These are phyloP conservation scores for Ecliptopera silaceata DNA, from an alignment of 2,888 invertebrate species.

Conservation along the genomic window DNA sequence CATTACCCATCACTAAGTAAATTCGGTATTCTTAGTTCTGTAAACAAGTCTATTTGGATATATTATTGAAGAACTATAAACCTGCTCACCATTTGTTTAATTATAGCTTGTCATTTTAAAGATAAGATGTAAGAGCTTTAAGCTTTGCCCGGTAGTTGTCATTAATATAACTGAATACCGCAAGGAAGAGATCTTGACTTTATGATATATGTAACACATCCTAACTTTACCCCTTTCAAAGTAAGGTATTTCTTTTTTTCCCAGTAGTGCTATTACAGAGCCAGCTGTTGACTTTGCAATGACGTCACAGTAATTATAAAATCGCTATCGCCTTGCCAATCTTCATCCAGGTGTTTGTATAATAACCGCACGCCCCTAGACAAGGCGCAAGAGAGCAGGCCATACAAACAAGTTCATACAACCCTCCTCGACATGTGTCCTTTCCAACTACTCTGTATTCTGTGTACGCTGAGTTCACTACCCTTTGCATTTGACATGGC, in stretches of 20 bases:
- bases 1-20: neutral
- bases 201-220: no score
- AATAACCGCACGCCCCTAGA: constrained; percentile 28
- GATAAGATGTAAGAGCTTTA: no score
- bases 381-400: constrained; percentile 23
- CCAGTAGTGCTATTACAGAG: neutral
- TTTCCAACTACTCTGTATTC: constrained; percentile 15
- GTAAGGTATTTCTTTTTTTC: neutral
- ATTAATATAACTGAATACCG: no score
- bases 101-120: constrained; percentile 15
- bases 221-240: no score
- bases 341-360: constrained; percentile 39
- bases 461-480: constrained; percentile 29
- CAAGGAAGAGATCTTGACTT: no score
- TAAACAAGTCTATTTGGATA: constrained; percentile 25
- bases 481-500: constrained; percentile 22
- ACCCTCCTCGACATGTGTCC: constrained; percentile 30
- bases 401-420: constrained; percentile 15
- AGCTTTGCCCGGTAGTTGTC: no score
- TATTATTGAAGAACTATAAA: constrained; percentile 28
- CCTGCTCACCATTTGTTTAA: no score
- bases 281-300: constrained; percentile 20
- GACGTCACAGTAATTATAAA: constrained; percentile 27
- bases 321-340: constrained; percentile 28
- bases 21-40: constrained; percentile 30